Evolutionary conservation across 2,888 invertebrate species (phyloP), one percentile per base, ranked within the genome.

Genomic region (Hypena proboscidalis): DNA sequence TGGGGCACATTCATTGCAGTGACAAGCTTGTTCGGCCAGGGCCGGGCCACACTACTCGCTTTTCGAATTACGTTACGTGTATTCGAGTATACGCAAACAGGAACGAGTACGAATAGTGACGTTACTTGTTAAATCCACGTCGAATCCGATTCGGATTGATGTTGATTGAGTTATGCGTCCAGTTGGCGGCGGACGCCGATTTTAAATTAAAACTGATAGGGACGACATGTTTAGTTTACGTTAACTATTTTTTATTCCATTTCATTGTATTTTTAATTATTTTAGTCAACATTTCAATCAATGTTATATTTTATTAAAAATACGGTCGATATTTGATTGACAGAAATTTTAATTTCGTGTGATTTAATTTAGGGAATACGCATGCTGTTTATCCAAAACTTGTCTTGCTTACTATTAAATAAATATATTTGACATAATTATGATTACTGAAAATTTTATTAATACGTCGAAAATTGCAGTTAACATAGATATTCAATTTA

Each of bases 1-100:
- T 89, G 85, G 84, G 64, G 63, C 74, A 77, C 86, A 89, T 90
- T 80, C 84, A 79, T 89, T 85, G 86, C 83, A 86, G 83, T 84
- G 90, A 87, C 90, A 87, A 79, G 80, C 82, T 80, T 79, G 85
- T 80, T 75, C 77, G 72, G 70, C 64, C 69, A 71, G 64, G 60
- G 63, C 50, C 61, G 76, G 62, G 58, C 66, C 78, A 81, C 79
- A 83, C 80, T 65, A 74, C 70, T 68, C 71, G 79, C 64, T 78
- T 75, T 71, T 65, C 60, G 65, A 72, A 75, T 74, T 74, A 69
- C 67, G 67, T 70, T 72, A 71, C 66, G 60, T 62, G 61, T 66
- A 66, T 69, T 72, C 64, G 60, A 63, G 61, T 66, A 66, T 69
- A 74, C 64, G 67, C 72, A 71, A 72, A 78, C 70, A 69, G 46